Evolutionary conservation across 1,140 invertebrate species (phyloP), one percentile per base, ranked within the genome.

Genomic region (Drosophila albomicans): DNA sequence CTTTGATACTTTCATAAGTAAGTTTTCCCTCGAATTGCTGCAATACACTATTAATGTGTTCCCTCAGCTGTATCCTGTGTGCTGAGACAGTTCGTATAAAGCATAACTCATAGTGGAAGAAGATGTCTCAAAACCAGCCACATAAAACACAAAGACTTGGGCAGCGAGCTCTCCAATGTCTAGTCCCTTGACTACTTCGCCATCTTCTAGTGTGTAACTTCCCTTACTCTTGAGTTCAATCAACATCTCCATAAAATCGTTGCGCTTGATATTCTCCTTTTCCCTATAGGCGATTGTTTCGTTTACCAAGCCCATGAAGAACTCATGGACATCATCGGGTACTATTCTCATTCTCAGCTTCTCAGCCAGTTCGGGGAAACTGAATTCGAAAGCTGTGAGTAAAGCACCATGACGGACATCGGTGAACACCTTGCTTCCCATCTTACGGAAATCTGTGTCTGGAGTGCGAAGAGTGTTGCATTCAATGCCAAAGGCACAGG

Each of bases 51-150:
- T 91, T 71, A 1, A 95, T 93, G 77, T 95, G 94, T 20, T 89
- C 54, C 11, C 94, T 85, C 7, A 94, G 32, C 72, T 95, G 94
- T 4, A 94, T 81, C 93, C 92, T 5, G 78, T 88, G 75, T 94
- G 81, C 25, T 87, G 72, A 0, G 94, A 93, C 13, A 94, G 46
- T 70, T 94, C 92, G 78, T 94, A 94, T 1, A 94, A 59, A 10
- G 92, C 82, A 75, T 93, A 93, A 15, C 91, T 91, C 45, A 93
- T 92, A 2, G 93, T 93, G 0, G 93, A 92, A 0, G 93, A 93
- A 0, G 93, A 93, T 1, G 94, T 94, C 66, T 94, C 94, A 59
- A 93, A 94, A 3, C 95, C 96, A 10, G 95, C 96, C 10, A 95
- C 74, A 75, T 95, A 94, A 78, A 96, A 96, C 0, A 95, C 80